Evolutionary conservation across 2,113 vertebrate species (phyloP), one percentile per base, ranked within the genome.

Genomic region (Myrmecophaga tridactyla): DNA sequence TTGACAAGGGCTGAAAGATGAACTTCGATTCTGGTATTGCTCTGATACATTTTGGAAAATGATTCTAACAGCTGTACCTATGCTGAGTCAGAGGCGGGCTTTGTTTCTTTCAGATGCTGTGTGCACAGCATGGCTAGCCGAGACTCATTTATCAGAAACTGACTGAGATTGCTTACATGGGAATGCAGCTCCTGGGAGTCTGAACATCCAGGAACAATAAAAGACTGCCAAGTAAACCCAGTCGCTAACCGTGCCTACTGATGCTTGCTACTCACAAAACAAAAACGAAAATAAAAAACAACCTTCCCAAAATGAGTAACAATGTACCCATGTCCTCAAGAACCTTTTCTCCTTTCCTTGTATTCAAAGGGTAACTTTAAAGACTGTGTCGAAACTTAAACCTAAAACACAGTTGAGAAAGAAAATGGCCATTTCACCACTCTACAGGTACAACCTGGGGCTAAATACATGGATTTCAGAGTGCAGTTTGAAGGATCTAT

Each of bases 171-270:
- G 85, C 92, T 90, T 84, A 11, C 69, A 3, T 13, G 88, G 89
- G 88, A 89, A 87, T 36, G 69, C 75, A 73, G 3, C 94, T 92
- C 93, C 18, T 83, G 82, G 84, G 94, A 89, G 5, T 84, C 86
- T 88, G 95, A 93, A 95, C 92, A 86, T 56, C 10, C 46, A 93
- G 96, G 84, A 96, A 94, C 89, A 82, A 72, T 96, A 34, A 89
- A 87, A 6, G 90, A 72, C 76, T 98, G 97, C 94, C 96, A 96
- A 86, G 96, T 94, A 84, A 76, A 93, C 62, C 81, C 84, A 89
- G 78, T 65, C n/a, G 96, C 96, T 43, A 1, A 31, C 73, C 48
- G 94, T 51, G 91, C 86, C 90, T 90, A 58, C 87, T 20, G 76
- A 91, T 82, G 93, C 93, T 97, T 87, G 27, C 89, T 69, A 23